These are phyloP conservation scores for Zaprionus gabonicus DNA, from an alignment of 1,140 invertebrate species.

Conservation along the genomic window DNA sequence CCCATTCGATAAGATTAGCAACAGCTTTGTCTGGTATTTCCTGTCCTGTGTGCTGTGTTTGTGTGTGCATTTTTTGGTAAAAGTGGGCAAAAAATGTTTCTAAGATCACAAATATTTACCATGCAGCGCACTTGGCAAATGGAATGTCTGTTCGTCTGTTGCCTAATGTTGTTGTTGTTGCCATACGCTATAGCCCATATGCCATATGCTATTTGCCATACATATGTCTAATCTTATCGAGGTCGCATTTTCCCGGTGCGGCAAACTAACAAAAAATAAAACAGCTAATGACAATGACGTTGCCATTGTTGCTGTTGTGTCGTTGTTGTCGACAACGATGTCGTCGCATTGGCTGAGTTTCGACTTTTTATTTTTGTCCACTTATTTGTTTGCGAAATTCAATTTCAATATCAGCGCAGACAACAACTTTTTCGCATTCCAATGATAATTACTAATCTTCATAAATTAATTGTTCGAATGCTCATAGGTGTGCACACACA, in stretches of 20 bases:
- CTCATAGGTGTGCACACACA: conserved; percentile 36
- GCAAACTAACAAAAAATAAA: conserved; percentile 48
- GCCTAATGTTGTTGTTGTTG: conserved; percentile 38
- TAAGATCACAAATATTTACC: conserved; percentile 62
- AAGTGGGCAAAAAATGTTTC: conserved; percentile 47
- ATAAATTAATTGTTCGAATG: conserved; percentile 74
- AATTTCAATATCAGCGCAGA: conserved; percentile 74
- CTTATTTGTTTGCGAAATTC: conserved; percentile 68
- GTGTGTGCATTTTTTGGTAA: conserved; percentile 69
- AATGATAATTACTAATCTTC: conserved; percentile 80
- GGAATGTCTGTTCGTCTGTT: conserved; percentile 52
- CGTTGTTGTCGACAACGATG: conserved; percentile 7
- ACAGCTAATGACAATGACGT: conserved; percentile 68
- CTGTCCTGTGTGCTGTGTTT: conserved; percentile 30
- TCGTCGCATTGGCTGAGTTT: conserved; percentile 27
- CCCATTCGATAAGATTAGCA: conserved; percentile 72
- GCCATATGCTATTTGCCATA: conserved; percentile 55
- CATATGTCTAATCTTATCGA: conserved; percentile 80
- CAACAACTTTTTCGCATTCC: conserved; percentile 79
- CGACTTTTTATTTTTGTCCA: conserved; percentile 29
- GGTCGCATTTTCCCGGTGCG: conserved; percentile 66
- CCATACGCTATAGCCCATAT: conserved; percentile 31
- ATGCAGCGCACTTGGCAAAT: conserved; percentile 52
- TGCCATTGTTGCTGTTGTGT: conserved; percentile 34
- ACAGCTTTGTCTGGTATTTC: conserved; percentile 66